A percentile compares a stretch with the other conserved stretches of the same genome.
These are phyloP conservation scores for Eilema depressum DNA, from an alignment of 2,888 invertebrate species.

Conservation along the genomic window DNA sequence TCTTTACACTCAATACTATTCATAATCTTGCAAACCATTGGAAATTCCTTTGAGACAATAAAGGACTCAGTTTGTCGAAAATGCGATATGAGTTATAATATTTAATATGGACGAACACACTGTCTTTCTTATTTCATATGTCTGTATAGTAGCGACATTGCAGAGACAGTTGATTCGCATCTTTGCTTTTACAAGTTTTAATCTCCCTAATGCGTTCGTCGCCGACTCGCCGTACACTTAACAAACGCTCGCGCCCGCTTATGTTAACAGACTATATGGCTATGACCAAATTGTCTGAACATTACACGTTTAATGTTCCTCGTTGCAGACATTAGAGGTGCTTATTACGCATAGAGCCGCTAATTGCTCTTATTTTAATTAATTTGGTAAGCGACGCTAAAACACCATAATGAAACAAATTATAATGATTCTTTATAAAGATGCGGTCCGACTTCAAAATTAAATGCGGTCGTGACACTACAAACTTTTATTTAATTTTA, in stretches of 20 bases:
- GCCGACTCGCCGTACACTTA: constrained; percentile 70
- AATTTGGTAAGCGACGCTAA: not conserved
- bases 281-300: constrained; percentile 61
- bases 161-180: constrained; percentile 65
- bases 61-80: too few species aligned
- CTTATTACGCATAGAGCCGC: constrained; percentile 12
- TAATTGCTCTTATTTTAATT: constrained; percentile 12
- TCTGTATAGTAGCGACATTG: constrained; percentile 51
- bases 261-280: constrained; percentile 61
- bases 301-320: constrained; percentile 23
- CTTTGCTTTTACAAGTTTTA: constrained; percentile 83
- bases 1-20: not conserved
- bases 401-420: not conserved
- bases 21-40: not conserved
- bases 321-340: constrained; percentile 10
- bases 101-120: constrained; percentile 14
- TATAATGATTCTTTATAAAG: not conserved
- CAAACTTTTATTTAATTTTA: not conserved
- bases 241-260: constrained; percentile 68
- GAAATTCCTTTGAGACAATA: not conserved
- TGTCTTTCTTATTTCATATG: constrained; percentile 43
- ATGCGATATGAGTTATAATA: not conserved
- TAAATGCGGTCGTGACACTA: not conserved
- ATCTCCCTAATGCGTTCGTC: constrained; percentile 83
- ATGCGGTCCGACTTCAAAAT: not conserved